Base-by-base conservation (phyloP, 2,797 vertebrate genomes). In the Gymnopithys bicolor region DNA sequence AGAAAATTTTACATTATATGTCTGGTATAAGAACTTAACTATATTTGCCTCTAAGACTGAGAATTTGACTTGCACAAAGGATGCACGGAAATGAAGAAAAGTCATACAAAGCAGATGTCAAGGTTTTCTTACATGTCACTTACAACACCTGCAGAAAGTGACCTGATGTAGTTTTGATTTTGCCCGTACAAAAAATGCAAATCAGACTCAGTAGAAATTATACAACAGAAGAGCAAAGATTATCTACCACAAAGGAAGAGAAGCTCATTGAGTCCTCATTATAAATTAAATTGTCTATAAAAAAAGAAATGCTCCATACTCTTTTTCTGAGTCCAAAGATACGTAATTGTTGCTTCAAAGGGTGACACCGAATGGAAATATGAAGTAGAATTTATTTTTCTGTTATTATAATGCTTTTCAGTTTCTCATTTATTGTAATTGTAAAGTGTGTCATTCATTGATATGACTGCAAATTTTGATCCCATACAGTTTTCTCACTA, bases 41-140 rank as follows among this genome's bases (percentile, higher is more conserved):
- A 73, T 87, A 15, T 4, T 90, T 89, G 4, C 10, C 32, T 92
- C 28, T 22, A 39, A 88, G 73, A 5, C 0, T 84, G 60, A 76
- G 49, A 80, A 93, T 92, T 89, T 93, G 63, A 84, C 45, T 92
- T 92, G 52, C 67, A 88, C 67, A 91, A 86, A 70, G 24, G 5
- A 46, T 81, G 62, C 23, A 63, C 10, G 21, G 22, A 5, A 51
- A 69, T 88, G 62, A 68, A 78, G 66, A 82, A 77, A 62, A 75
- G 13, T 4, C 22, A 33, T 17, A n/a, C 37, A 74, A 87, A 89
- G 27, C 52, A 87, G 56, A 77, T 30, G 19, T 24, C 41, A 83
- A 64, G 45, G 7, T 89, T 84, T 93, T 87, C 60, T 79, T 87
- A 16, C 23, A 15, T 49, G 39, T 77, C 71, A 70, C 33, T 33